A percentile compares a stretch with the other conserved stretches of the same genome.
Evolutionary conservation across 1,140 invertebrate genomes (phyloP).

Genomic region (Zophobas morio): DNA sequence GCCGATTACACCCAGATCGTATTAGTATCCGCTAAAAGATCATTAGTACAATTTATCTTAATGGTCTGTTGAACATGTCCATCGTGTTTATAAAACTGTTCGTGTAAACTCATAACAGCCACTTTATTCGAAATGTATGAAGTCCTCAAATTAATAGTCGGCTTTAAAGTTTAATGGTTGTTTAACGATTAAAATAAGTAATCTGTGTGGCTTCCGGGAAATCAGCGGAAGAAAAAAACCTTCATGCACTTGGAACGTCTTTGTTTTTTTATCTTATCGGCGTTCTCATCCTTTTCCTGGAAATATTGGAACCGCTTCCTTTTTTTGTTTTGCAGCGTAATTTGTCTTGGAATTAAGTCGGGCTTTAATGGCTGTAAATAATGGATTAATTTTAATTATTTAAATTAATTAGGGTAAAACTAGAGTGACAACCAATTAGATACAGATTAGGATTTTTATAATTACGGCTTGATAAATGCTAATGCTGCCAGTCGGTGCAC

Average conservation of each 20-base stretch:
- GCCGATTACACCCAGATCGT: not conserved
- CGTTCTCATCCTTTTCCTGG: not conserved
- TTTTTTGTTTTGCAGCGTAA: not conserved
- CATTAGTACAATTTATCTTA: constrained; percentile 26
- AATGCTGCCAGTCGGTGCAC: no score
- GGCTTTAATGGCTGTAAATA: not conserved
- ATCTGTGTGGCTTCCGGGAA: constrained; percentile 34
- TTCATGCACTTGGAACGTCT: not conserved
- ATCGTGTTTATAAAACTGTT: constrained; percentile 6
- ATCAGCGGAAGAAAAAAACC: constrained; percentile 3
- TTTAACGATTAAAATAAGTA: constrained; percentile 13
- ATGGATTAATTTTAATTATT: constrained; percentile 3
- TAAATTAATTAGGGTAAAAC: not conserved
- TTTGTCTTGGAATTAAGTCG: no score
- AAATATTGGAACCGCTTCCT: constrained; percentile 9
- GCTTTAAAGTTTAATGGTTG: constrained; percentile 1
- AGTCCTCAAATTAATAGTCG: not conserved
- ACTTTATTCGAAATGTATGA: not conserved
- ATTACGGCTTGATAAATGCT: no score
- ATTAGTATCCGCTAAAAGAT: not conserved
- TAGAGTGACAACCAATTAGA: no score
- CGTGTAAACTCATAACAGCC: not conserved
- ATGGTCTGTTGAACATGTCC: constrained; percentile 5
- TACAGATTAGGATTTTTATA: no score
- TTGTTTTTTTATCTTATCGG: constrained; percentile 10